A percentile compares a stretch with the other conserved stretches of the same genome.
These are phyloP conservation scores for Stichodactyla helianthus DNA, from an alignment of 64 coral and sea anemone genomes.

Conservation along the genomic window DNA sequence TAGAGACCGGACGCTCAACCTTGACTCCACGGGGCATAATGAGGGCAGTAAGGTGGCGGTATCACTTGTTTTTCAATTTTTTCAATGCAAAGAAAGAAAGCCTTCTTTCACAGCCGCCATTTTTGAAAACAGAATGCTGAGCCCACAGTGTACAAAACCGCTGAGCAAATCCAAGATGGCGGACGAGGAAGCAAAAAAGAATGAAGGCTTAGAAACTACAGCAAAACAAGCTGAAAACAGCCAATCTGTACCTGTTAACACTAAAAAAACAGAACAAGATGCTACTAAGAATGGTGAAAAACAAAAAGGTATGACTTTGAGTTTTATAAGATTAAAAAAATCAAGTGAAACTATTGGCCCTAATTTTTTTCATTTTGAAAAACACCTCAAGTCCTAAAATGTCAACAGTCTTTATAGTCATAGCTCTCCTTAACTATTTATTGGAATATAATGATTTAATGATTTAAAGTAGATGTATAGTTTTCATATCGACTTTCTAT, in stretches of 20 bases:
- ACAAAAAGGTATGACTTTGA: constrained; percentile 5
- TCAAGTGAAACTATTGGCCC: background rate
- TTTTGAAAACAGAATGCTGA: constrained; percentile 40
- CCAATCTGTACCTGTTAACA: constrained; percentile 1
- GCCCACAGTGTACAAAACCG: constrained; percentile 39
- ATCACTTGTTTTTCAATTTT: background rate
- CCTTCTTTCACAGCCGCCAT: constrained; percentile 44
- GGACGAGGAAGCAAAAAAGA: constrained; percentile 31
- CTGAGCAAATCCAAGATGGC: constrained; percentile 69
- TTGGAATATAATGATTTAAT: too few relatives aligned
- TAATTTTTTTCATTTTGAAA: background rate
- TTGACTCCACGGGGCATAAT: constrained; percentile 94
- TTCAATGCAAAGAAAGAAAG: background rate
- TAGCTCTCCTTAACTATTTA: too few relatives aligned
- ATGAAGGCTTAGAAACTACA: background rate
- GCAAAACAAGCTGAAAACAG: constrained; percentile 23
- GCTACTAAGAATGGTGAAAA: background rate
- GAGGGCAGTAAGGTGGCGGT: background rate
- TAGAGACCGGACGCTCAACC: constrained; percentile 68
- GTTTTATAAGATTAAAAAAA: background rate
- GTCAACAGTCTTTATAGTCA: background rate
- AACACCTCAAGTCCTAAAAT: too few relatives aligned
- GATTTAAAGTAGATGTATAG: too few relatives aligned
- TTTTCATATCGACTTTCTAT: background rate
- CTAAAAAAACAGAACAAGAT: constrained; percentile 13